A percentile compares a stretch with the other conserved stretches of the same genome.
phyloP scores from a whole-genome alignment of 2,888 invertebrate species.

The Agrotis puta region DNA sequence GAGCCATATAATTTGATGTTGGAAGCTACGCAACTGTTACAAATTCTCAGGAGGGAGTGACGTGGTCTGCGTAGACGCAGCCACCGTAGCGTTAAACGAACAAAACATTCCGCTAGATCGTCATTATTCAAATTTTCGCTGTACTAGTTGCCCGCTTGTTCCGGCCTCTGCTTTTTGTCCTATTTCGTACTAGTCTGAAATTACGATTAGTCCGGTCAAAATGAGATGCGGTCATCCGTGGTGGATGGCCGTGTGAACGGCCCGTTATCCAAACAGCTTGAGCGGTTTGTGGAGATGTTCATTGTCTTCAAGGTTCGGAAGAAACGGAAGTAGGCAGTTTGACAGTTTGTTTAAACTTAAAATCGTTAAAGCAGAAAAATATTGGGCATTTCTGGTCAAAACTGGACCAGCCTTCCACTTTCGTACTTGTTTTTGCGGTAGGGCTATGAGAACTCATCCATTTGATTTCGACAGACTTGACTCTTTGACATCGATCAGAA shows the following conservation, averaged over 20 bases:
- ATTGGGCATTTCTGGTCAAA: conserved; percentile 27
- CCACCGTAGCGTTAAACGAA: conserved; percentile 86
- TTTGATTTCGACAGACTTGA: not conserved
- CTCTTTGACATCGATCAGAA: no score
- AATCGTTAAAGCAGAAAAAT: conserved; percentile 53
- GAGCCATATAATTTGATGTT: conserved; percentile 52
- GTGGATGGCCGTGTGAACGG: conserved; percentile 88
- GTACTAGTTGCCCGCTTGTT: conserved; percentile 90
- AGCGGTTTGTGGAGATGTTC: conserved; percentile 73
- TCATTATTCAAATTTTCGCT: conserved; percentile 90
- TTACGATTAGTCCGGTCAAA: conserved; percentile 89
- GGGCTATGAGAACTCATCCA: not conserved
- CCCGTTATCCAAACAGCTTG: conserved; percentile 85
- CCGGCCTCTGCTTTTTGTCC: conserved; percentile 89
- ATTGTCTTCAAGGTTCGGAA: conserved; percentile 48
- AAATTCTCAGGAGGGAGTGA: conserved; percentile 71
- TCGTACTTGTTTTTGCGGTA: not conserved
- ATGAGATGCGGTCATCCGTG: conserved; percentile 88
- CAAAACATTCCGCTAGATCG: conserved; percentile 88
- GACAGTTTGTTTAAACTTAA: conserved; percentile 53
- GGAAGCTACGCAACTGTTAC: conserved; percentile 71
- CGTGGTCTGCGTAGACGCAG: conserved; percentile 75
- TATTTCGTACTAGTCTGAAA: conserved; percentile 87
- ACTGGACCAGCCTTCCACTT: conserved; percentile 27
- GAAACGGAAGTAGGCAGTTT: conserved; percentile 63